These are phyloP conservation scores for Ptilonorhynchus violaceus DNA, from an alignment of 2,113 vertebrate genomes.

Conservation along the genomic window DNA sequence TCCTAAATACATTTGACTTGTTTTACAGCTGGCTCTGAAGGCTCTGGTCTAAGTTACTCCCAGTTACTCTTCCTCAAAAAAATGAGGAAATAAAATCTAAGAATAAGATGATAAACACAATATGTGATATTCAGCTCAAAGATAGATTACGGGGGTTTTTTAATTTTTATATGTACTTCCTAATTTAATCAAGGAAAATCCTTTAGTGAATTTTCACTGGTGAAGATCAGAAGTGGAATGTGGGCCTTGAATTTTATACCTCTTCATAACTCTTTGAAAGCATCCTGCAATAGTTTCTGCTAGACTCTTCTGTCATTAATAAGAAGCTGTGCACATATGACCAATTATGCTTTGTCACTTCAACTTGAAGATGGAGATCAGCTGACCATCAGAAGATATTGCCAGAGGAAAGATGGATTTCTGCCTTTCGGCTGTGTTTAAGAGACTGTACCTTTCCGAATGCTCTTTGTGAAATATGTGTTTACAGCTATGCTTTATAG, in stretches of 20 bases:
- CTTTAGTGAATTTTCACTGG: background rate
- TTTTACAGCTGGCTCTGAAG: background rate
- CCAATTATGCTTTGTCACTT: background rate
- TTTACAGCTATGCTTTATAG: background rate
- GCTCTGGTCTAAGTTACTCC: background rate
- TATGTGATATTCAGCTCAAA: background rate
- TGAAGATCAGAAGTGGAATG: background rate
- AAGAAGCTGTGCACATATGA: background rate
- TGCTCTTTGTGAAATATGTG: background rate
- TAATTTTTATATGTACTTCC: rapidly evolving
- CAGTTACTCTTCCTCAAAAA: background rate
- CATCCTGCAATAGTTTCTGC: background rate
- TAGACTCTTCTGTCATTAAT: background rate
- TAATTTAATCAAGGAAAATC: background rate
- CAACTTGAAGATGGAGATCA: background rate
- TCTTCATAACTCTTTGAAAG: background rate
- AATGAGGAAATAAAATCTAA: background rate
- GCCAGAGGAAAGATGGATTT: background rate
- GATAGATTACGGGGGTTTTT: background rate
- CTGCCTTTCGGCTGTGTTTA: background rate
- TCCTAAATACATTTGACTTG: background rate
- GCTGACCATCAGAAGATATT: background rate
- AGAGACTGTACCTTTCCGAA: background rate
- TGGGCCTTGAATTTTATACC: background rate
- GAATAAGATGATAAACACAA: background rate